Percentiles rank a stretch among this genome's conserved stretches.
Evolutionary conservation across 1,140 invertebrate species (phyloP).

Genomic region (Venustaconcha ellipsiformis): DNA sequence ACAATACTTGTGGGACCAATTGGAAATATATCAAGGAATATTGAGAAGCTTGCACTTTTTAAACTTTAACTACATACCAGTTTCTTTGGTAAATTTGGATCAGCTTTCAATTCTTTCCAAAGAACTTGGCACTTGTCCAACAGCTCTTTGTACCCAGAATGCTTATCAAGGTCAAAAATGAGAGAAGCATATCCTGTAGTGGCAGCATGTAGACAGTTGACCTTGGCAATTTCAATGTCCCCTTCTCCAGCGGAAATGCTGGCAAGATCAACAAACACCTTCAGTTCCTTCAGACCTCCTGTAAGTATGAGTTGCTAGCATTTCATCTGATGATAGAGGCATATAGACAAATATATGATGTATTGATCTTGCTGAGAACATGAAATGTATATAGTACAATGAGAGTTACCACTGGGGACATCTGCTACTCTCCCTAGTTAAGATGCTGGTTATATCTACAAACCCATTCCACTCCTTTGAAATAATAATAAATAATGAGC

Average conservation of each 20-base stretch:
- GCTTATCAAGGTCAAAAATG: slow-evolving; percentile 50
- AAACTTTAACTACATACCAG: slow-evolving; percentile 36
- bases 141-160: slow-evolving; percentile 42
- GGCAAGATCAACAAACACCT: slow-evolving; percentile 64
- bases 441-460: too few relatives aligned
- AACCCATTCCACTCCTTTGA: too few relatives aligned
- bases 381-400: too few relatives aligned
- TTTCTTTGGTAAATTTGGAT: slow-evolving; percentile 53
- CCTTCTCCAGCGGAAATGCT: slow-evolving; percentile 63
- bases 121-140: slow-evolving; percentile 49
- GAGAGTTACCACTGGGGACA: too few relatives aligned
- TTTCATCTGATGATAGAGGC: background rate
- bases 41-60: too few relatives aligned
- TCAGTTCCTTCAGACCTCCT: slow-evolving; percentile 55
- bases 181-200: slow-evolving; percentile 60
- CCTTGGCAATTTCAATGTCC: slow-evolving; percentile 50
- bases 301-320: slow-evolving; percentile 2
- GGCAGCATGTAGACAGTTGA: slow-evolving; percentile 54
- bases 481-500: too few relatives aligned
- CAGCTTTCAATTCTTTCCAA: slow-evolving; percentile 48
- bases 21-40: too few relatives aligned
- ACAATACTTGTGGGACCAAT: too few relatives aligned
- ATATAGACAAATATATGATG: too few relatives aligned
- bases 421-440: too few relatives aligned
- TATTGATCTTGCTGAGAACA: too few relatives aligned